Conservation (phyloP, 2,888 invertebrate species). For the Torymus texanus region DNA sequence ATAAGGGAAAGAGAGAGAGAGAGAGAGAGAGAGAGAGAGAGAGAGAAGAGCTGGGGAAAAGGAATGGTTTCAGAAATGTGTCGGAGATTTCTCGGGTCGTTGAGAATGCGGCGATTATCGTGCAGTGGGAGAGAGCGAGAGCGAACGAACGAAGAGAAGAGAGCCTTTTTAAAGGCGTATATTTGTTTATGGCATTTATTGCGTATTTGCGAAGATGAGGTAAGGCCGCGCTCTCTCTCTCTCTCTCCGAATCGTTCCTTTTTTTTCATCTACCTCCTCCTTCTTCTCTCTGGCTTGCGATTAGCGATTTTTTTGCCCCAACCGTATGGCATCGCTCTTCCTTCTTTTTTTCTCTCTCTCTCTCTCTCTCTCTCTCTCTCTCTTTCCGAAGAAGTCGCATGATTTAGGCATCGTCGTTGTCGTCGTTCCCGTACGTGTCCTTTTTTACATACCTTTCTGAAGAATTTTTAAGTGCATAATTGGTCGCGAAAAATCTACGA, state of each 20-base stretch:
- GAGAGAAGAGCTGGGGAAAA: conserved; percentile 11
- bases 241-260: background rate
- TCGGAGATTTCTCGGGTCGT: conserved; percentile 50
- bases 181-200: conserved; percentile 56
- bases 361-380: background rate
- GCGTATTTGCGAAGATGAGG: conserved; percentile 49
- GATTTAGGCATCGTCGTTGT: conserved; percentile 30
- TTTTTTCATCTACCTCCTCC: background rate
- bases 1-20: background rate
- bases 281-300: background rate
- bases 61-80: conserved; percentile 50
- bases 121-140: background rate
- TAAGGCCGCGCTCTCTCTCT: conserved; percentile 9
- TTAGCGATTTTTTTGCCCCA: conserved; percentile 16
- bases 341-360: background rate
- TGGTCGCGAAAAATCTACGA: background rate
- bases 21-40: background rate
- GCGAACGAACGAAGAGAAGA: background rate
- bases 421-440: background rate
- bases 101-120: conserved; percentile 54
- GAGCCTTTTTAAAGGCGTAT: conserved; percentile 42
- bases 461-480: background rate
- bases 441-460: too few relatives aligned
- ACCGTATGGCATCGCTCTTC: background rate
- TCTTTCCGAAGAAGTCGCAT: background rate